Evolutionary conservation across 2,113 vertebrate genomes (phyloP).

Genomic region (Ceyx cyanopectus): DNA sequence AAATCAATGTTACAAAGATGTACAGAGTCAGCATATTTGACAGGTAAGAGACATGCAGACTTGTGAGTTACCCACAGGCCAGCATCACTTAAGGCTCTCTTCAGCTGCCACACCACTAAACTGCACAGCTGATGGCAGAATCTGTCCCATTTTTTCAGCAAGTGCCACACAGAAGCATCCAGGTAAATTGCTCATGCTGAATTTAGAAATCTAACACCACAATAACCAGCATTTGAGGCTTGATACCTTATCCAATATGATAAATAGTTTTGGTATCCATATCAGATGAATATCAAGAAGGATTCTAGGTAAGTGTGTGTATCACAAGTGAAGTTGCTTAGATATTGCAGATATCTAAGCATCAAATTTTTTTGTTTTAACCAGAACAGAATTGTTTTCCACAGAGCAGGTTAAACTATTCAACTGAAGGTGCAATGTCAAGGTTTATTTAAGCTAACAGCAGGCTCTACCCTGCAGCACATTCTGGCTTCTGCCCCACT

Average conservation of each 20-base stretch:
- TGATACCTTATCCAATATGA: not conserved
- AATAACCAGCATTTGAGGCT: not conserved
- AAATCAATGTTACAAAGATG: not conserved
- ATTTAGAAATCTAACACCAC: not conserved
- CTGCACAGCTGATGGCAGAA: not conserved
- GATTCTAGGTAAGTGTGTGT: not conserved
- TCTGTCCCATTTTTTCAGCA: not conserved
- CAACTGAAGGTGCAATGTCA: not conserved
- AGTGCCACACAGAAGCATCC: not conserved
- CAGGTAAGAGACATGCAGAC: not conserved
- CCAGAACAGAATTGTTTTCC: not conserved
- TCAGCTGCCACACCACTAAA: not conserved
- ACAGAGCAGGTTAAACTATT: not conserved
- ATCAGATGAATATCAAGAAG: not conserved
- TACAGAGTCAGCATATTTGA: not conserved
- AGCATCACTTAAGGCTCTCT: not conserved
- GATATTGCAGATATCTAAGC: not conserved
- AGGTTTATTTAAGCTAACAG: not conserved
- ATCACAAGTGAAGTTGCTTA: not conserved
- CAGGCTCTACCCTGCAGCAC: accelerated
- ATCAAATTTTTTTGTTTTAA: not conserved
- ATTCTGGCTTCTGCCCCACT: accelerated
- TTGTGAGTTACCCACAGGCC: not conserved
- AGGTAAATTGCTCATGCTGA: not conserved
- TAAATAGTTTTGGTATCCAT: not conserved